Evolutionary conservation across 2,797 vertebrate species (phyloP).

Genomic region (Peromyscus attwateri): DNA sequence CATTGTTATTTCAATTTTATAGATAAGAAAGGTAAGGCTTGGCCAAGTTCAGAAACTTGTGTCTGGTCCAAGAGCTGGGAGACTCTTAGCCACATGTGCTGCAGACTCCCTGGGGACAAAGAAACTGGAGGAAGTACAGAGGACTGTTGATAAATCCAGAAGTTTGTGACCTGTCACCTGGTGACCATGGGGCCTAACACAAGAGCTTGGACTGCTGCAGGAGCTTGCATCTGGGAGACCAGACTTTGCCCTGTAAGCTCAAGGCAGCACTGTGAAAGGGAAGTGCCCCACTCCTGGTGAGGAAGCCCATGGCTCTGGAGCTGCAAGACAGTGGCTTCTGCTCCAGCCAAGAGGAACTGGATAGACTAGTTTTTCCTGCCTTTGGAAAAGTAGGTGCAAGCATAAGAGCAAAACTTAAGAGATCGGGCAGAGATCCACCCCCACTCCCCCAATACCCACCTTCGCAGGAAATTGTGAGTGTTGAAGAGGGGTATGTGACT

Average conservation of each 20-base stretch:
- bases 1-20: constrained; percentile 47
- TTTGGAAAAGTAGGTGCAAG: constrained; percentile 68
- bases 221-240: neutral
- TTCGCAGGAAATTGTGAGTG: neutral
- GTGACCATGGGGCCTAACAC: neutral
- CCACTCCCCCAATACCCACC: neutral
- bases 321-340: neutral
- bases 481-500: neutral
- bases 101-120: neutral
- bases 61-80: neutral
- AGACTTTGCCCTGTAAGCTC: neutral
- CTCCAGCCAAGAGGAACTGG: constrained; percentile 68
- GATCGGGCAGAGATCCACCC: constrained; percentile 15
- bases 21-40: constrained; percentile 40
- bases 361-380: constrained; percentile 78
- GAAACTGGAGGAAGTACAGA: neutral
- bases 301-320: neutral
- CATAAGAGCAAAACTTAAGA: constrained; percentile 58
- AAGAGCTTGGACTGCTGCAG: neutral
- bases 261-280: neutral
- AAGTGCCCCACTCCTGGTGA: neutral
- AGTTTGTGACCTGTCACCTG: neutral
- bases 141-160: neutral
- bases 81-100: neutral
- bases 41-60: constrained; percentile 11